Evolutionary conservation across 2,797 vertebrate genomes (phyloP).

Genomic region (Scleropages formosus): DNA sequence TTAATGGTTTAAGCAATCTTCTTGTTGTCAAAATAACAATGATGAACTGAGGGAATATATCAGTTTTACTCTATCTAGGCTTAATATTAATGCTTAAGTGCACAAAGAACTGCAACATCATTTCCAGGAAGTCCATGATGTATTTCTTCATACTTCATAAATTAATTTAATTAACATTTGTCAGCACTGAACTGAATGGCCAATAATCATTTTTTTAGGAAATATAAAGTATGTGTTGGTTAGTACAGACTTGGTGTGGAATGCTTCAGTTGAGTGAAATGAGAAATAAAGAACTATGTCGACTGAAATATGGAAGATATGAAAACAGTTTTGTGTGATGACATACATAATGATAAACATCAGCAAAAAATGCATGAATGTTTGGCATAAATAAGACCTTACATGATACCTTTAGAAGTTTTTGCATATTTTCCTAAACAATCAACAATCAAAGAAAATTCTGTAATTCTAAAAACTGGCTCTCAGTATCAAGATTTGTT

Average conservation of each 20-base stretch:
- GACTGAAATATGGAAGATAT: not conserved
- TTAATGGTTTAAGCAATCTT: not conserved
- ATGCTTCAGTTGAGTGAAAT: constrained; percentile 3
- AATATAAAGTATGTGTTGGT: constrained; percentile 14
- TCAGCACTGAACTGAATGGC: not conserved
- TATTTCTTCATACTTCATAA: constrained; percentile 7
- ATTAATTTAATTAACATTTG: constrained; percentile 21
- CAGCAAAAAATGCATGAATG: too few relatives aligned
- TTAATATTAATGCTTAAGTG: not conserved
- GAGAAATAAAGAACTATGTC: constrained; percentile 11
- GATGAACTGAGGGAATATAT: not conserved
- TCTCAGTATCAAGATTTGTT: too few relatives aligned
- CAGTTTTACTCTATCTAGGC: constrained; percentile 8
- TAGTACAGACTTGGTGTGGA: constrained; percentile 13
- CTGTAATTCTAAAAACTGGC: too few relatives aligned
- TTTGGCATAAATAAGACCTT: too few relatives aligned
- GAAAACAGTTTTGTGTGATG: not conserved
- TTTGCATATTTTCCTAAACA: too few relatives aligned
- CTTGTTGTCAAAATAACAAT: not conserved
- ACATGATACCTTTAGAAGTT: too few relatives aligned
- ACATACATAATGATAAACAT: constrained; percentile 10
- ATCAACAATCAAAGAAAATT: too few relatives aligned
- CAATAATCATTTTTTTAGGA: not conserved
- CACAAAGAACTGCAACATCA: constrained; percentile 1
- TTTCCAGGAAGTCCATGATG: not conserved